A percentile compares a stretch with the other conserved stretches of the same genome.
phyloP scores from a whole-genome alignment of 2,797 vertebrate species.

The Darevskia nairensis region DNA sequence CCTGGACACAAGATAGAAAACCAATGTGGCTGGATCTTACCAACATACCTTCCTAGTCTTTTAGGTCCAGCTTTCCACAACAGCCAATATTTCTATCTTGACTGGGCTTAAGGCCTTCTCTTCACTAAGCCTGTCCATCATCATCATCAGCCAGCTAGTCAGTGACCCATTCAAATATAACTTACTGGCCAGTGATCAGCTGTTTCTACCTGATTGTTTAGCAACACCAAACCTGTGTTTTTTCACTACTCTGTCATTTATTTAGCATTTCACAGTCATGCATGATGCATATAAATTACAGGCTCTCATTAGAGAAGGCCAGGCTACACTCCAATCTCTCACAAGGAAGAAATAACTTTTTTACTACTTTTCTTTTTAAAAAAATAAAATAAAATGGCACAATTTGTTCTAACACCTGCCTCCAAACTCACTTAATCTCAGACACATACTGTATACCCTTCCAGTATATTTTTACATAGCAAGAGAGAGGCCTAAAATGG shows the following conservation, averaged over 20 bases:
- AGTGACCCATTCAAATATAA: not conserved
- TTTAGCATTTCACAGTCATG: slow-evolving; percentile 8
- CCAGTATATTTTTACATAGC: not conserved
- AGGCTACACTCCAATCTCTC: not conserved
- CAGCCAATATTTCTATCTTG: not conserved
- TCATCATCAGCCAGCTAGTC: not conserved
- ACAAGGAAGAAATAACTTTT: not conserved
- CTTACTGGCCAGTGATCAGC: not conserved
- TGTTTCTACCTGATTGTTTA: not conserved
- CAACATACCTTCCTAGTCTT: accelerated
- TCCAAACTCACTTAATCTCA: not conserved
- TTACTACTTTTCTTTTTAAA: too few species aligned
- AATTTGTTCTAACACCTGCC: not conserved
- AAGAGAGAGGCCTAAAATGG: not conserved
- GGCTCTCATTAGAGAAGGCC: slow-evolving; percentile 14
- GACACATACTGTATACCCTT: too few species aligned
- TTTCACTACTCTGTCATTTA: not conserved
- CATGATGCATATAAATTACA: slow-evolving; percentile 7
- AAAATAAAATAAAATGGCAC: too few species aligned
- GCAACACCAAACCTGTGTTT: not conserved
- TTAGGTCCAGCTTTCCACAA: accelerated
- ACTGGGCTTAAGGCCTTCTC: not conserved
- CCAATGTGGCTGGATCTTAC: not conserved
- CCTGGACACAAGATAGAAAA: not conserved
- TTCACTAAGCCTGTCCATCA: not conserved